Evolutionary conservation across 2,113 vertebrate genomes (phyloP), one percentile per base, ranked within the genome.

Genomic region (Oncorhynchus mykiss): DNA sequence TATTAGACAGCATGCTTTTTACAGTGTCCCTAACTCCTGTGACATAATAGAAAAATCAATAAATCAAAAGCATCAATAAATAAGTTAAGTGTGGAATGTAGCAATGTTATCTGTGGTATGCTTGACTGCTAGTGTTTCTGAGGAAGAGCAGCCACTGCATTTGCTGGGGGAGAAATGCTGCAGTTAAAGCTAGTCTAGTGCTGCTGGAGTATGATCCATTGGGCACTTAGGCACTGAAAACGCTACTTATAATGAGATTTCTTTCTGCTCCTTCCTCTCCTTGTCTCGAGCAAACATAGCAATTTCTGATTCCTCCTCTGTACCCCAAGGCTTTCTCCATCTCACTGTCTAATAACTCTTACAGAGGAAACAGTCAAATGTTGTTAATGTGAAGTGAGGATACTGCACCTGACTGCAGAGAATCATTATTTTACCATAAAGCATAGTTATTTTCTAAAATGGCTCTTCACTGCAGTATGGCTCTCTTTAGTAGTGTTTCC

Each of bases 221-320:
- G 39, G 24, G 11, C 34, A 45, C 39, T 45, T 45, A 45, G 39
- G 9, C 39, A 67, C 39, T 66, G 22, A 24, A 49, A 69, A 48
- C 73, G 69, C 75, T 66, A 75, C 72, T 65, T 76, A 16, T 78
- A 71, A 25, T 74, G 29, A 39, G 12, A 24, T 60, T 66, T 48
- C 57, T 65, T 77, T 27, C 48, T 57, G 1, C 13, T 27, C 9
- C 20, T 68, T 75, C 29, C 45, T 51, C 49, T 16, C 68, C 25
- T 60, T 51, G 70, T 73, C 65, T 83, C 72, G 39, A 67, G 59
- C 29, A 79, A 82, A 77, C 67, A 79, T 20, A 65, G 69, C 72
- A 20, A 71, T 82, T 75, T 80, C 6, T 73, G 74, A 27, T 59
- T 29, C 67, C n/a, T 73, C 45, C 70, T 74, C 2, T 3, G 59